phyloP scores from a whole-genome alignment of 1,140 invertebrate species.

The Laodelphax striatellus region DNA sequence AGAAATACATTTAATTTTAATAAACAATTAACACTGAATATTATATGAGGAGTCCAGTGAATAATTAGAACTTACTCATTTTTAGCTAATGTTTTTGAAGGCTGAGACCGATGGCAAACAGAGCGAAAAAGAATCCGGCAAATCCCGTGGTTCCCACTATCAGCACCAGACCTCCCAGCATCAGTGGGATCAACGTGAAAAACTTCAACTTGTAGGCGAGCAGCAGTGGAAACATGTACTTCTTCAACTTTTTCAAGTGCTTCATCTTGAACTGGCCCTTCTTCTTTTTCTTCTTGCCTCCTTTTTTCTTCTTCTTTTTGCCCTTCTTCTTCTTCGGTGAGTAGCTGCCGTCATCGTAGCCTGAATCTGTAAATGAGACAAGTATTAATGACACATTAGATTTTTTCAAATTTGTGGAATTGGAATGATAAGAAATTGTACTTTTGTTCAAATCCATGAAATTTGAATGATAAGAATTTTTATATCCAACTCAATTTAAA shows the following conservation, averaged over 20 bases:
- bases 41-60: too few relatives aligned
- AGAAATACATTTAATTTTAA: too few relatives aligned
- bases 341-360: not conserved
- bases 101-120: slow-evolving; percentile 53
- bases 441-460: too few relatives aligned
- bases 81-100: slow-evolving; percentile 28
- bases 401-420: too few relatives aligned
- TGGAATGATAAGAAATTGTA: too few relatives aligned
- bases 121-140: slow-evolving; percentile 73
- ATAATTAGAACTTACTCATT: too few relatives aligned
- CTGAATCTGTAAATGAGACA: not conserved
- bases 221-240: slow-evolving; percentile 57
- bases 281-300: slow-evolving; percentile 16
- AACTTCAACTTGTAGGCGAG: slow-evolving; percentile 75
- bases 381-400: not conserved
- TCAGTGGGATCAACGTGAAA: slow-evolving; percentile 58
- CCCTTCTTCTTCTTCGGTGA: not conserved
- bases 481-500: too few relatives aligned
- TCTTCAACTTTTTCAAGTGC: slow-evolving; percentile 46
- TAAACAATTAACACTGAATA: too few relatives aligned
- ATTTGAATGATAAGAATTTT: too few relatives aligned
- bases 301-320: not conserved
- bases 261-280: slow-evolving; percentile 29
- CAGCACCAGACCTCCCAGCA: slow-evolving; percentile 58
- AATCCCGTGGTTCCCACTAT: slow-evolving; percentile 61